Evolutionary conservation across 2,888 invertebrate genomes (phyloP).

Genomic region (Alviniconcha strummeri): DNA sequence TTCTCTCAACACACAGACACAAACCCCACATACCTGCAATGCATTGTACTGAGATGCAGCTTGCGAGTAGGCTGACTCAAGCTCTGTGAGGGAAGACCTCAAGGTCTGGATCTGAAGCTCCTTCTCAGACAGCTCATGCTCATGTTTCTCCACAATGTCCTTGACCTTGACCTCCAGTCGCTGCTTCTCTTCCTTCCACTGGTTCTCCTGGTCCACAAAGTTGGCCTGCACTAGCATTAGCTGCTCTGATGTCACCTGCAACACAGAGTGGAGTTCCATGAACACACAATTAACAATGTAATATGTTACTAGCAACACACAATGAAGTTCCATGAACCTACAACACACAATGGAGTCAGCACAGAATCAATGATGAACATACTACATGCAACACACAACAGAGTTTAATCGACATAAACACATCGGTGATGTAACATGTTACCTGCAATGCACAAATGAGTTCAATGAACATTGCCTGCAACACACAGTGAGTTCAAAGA

Average conservation of each 20-base stretch:
- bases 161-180: constrained; percentile 73
- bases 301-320: too few species aligned
- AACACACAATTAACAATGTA: too few species aligned
- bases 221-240: constrained; percentile 88
- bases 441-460: too few species aligned
- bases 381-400: too few species aligned
- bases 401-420: too few species aligned
- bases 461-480: too few species aligned
- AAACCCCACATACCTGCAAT: constrained; percentile 50
- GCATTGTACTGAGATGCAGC: constrained; percentile 62
- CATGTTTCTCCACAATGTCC: constrained; percentile 69
- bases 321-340: too few species aligned
- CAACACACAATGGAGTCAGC: too few species aligned
- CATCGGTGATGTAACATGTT: too few species aligned
- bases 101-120: constrained; percentile 74
- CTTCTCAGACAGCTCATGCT: constrained; percentile 72
- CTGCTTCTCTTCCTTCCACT: constrained; percentile 82
- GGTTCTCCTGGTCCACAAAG: constrained; percentile 82
- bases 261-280: not conserved
- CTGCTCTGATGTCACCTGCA: constrained; percentile 84
- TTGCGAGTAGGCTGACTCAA: constrained; percentile 64
- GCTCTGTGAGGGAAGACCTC: constrained; percentile 55
- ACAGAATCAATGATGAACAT: too few species aligned
- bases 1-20: too few species aligned
- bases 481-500: too few species aligned